phyloP scores from a whole-genome alignment of 2,113 vertebrate species.

The human region DNA sequence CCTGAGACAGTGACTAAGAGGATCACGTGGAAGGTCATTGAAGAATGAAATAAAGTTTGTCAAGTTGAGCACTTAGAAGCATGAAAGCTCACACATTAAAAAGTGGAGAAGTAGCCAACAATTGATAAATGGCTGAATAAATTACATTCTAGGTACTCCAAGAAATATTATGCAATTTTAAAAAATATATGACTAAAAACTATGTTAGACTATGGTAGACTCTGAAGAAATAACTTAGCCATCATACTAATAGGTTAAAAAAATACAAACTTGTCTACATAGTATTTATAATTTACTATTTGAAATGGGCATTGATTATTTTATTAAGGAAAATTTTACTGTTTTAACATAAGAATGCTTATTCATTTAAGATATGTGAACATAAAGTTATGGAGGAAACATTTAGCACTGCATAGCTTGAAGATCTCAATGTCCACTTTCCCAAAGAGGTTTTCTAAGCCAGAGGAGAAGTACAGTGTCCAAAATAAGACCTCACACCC shows the following conservation, averaged over 20 bases:
- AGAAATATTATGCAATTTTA: not conserved
- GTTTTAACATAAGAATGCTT: not conserved
- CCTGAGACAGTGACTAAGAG: not conserved
- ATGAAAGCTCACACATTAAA: not conserved
- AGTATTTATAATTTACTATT: not conserved
- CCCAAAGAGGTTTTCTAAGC: constrained; percentile 25
- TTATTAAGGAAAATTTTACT: not conserved
- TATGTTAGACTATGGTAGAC: not conserved
- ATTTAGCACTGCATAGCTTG: not conserved
- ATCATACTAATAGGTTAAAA: not conserved
- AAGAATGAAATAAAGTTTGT: not conserved
- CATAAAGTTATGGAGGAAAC: not conserved
- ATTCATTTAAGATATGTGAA: not conserved
- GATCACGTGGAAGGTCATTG: not conserved
- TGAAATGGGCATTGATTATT: constrained; percentile 19
- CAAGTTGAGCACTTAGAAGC: not conserved
- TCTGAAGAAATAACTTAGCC: constrained; percentile 1
- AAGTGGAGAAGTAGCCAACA: not conserved
- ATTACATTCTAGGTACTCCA: not conserved
- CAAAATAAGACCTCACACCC: constrained; percentile 48
- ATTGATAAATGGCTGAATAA: not conserved
- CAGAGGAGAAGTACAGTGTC: not conserved
- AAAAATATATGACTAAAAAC: not conserved
- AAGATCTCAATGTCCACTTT: constrained; percentile 4
- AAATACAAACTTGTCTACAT: not conserved